Base-by-base conservation (phyloP, 1,140 invertebrate genomes). In the Neodiprion lecontei region DNA sequence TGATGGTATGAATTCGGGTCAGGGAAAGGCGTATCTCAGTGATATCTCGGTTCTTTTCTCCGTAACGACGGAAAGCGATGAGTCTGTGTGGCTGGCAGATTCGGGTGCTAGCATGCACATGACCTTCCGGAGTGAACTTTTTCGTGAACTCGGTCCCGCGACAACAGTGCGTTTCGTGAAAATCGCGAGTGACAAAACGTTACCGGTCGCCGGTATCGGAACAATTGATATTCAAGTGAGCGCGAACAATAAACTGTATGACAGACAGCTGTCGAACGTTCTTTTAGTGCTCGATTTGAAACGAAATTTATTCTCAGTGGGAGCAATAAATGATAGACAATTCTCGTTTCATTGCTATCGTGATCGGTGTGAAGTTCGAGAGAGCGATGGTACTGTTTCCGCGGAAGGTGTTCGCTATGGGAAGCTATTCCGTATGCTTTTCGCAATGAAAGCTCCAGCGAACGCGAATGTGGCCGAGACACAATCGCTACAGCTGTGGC, bases 251-350 rank as follows among this genome's bases (percentile, higher is more conserved):
- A 23, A 49, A 61, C 47, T 10, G 47, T 21, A 49, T 49, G 17
- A 70, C 40, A 65, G 73, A 69, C 17, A 73, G 49, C 14, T 77
- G 49, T n/a, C 49, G 40, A 70, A 77, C 50, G 73, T 75, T 4
- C 50, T 72, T 8, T 70, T 67, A 17, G 66, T 73, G 23, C 74
- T 72, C 0, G 69, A 70, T 48, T 69, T 77, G 9, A 67, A 65
- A 66, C 47, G 74, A 67, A 77, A 75, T 65, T 72, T 75, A 50
- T 69, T 77, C 10, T 77, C 76, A 28, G 49, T 77, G 14, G 65
- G 53, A 47, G 50, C 72, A 68, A 68, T 73, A 48, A 72, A 48
- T n/a, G 40, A 69, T 53, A 47, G 61, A 17, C 23, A 47, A 21
- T 74, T 69, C 50, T 69, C 12, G 61, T 50, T 74, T 28, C 50